Evolutionary conservation across 2,113 vertebrate genomes (phyloP).

Genomic region (Ophthalmolycus amberensis): DNA sequence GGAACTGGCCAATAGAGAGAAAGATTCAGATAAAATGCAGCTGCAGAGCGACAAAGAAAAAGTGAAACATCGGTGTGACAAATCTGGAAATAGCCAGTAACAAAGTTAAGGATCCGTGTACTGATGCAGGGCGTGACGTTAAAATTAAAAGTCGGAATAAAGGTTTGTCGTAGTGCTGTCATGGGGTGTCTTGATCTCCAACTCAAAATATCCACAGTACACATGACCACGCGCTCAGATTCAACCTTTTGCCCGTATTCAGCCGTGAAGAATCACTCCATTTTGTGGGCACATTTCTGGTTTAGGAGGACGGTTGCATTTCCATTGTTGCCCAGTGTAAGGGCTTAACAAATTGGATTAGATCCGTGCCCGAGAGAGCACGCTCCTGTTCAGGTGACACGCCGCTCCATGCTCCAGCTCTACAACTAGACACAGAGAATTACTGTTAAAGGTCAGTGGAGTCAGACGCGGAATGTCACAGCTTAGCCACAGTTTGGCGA

Average conservation of each 20-base stretch:
- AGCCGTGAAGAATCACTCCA: conserved; percentile 66
- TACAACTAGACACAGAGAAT: conserved; percentile 73
- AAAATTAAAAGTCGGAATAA: conserved; percentile 37
- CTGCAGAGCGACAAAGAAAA: conserved; percentile 14
- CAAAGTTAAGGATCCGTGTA: conserved; percentile 5
- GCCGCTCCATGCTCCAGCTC: conserved; percentile 47
- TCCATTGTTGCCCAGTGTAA: conserved; percentile 72
- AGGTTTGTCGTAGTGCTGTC: conserved; percentile 11
- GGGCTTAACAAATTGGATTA: conserved; percentile 82
- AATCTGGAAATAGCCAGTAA: conserved; percentile 6
- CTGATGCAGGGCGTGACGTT: conserved; percentile 31
- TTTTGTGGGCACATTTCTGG: conserved; percentile 61
- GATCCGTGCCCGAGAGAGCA: conserved; percentile 67
- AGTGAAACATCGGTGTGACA: conserved; percentile 21
- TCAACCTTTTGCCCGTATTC: conserved; percentile 57
- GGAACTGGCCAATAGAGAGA: conserved; percentile 35
- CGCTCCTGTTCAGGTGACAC: conserved; percentile 74
- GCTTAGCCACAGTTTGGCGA: conserved; percentile 76
- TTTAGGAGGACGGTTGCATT: conserved; percentile 66
- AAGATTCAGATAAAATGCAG: conserved; percentile 36
- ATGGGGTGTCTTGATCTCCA: conserved; percentile 7
- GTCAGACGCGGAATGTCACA: conserved; percentile 79
- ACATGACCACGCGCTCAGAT: conserved; percentile 22
- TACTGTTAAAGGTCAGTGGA: conserved; percentile 81
- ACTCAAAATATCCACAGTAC: conserved; percentile 17